phyloP scores from a whole-genome alignment of 1,140 invertebrate genomes.

The Nasonia longicornis region DNA sequence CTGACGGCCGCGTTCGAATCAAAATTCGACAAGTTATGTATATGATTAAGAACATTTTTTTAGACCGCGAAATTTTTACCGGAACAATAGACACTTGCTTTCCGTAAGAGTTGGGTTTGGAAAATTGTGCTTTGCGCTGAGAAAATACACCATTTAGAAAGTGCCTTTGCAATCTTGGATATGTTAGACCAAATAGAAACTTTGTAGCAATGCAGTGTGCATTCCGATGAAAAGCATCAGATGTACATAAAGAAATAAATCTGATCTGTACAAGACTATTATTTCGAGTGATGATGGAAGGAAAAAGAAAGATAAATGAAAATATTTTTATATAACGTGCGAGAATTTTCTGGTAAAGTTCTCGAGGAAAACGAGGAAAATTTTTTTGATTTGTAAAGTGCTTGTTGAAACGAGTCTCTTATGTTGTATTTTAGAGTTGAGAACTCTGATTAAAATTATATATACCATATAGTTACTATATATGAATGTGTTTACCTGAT shows the following conservation, averaged over 20 bases:
- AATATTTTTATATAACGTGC: slow-evolving; percentile 35
- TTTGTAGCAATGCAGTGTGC: slow-evolving; percentile 11
- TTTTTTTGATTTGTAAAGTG: slow-evolving; percentile 14
- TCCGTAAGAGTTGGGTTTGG: neutral
- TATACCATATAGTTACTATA: slow-evolving; percentile 34
- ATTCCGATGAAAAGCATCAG: neutral
- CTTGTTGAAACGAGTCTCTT: slow-evolving; percentile 28
- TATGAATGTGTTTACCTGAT: slow-evolving; percentile 3
- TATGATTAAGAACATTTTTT: no score
- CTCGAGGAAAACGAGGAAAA: neutral
- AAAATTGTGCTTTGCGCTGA: neutral
- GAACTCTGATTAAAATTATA: slow-evolving; percentile 47
- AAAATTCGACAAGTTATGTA: no score
- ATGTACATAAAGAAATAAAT: neutral
- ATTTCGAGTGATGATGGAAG: neutral
- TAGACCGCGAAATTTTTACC: no score
- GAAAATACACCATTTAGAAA: slow-evolving; percentile 10
- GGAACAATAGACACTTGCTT: no score
- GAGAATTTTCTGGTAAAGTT: neutral
- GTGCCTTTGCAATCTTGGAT: slow-evolving; percentile 7
- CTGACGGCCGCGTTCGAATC: no score
- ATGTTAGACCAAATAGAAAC: neutral
- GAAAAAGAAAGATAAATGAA: neutral
- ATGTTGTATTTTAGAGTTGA: slow-evolving; percentile 41
- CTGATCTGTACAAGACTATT: slow-evolving; percentile 27